Evolutionary conservation across 2,888 invertebrate species (phyloP), one percentile per base, ranked within the genome.

Genomic region (Eledona agricola): DNA sequence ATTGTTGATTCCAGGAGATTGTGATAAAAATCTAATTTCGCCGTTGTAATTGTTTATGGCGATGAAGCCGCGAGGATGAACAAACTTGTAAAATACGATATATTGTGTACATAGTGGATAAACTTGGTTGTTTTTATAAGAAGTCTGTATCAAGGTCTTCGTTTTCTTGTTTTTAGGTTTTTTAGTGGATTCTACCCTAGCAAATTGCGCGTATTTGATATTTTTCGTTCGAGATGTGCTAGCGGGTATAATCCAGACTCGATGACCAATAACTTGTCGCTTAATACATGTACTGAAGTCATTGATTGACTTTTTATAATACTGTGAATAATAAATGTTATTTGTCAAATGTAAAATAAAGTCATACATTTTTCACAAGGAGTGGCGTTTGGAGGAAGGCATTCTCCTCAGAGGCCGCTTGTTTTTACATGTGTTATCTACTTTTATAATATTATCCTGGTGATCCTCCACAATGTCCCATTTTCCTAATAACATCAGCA

Each of bases 1-100:
- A 57, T 68, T 66, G 67, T 67, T 64, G 64, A 69, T 71, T 73
- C 70, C 69, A 70, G 72, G 68, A 71, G 72, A 73, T 71, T 73
- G 74, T 74, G 75, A 74, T 74, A 74, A 69, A 62, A 58, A 59
- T 53, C 11, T 59, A 54, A 57, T 56, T 65, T 71, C 60, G 61
- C 66, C 64, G 58, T 66, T 69, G 65, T 57, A 64, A 65, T 66
- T 66, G 66, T 70, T 69, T 73, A 72, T 74, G 71, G 71, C 70
- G 72, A 71, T 72, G 66, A 65, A 64, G 64, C 67, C 66, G 72
- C n/a, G n/a, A n/a, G 72, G 72, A 67, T 71, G 71, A 64, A 68
- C 57, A 59, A 63, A 61, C 66, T 64, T 70, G 70, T 71, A 71
- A 52, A 66, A 71, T 66, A 69, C 51, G 59, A 60, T 31, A 54